Base-by-base conservation (phyloP, 2,797 vertebrate genomes). In the Champsocephalus gunnari region DNA sequence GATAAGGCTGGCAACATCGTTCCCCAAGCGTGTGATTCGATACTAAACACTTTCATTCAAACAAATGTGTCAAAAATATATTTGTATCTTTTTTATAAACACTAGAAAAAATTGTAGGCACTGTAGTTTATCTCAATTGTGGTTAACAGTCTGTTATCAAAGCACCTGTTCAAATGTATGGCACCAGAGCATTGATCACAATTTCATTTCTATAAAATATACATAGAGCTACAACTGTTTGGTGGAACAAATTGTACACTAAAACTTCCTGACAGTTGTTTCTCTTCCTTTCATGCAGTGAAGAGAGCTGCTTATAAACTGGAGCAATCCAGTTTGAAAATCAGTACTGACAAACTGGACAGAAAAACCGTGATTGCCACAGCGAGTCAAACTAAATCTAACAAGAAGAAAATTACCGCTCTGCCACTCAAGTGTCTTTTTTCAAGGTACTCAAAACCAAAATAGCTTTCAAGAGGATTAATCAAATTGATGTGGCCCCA, bases 381-480 rank as follows among this genome's bases (percentile, higher is more conserved):
- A 60, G 24, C 64, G 16, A 79, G 48, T 75, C 64, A 82, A 58
- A 67, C 19, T 16, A 57, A 69, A 32, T 67, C 64, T 0, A 5
- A 70, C 63, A 8, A 44, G 60, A 58, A 67, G 14, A 24, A 61
- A 81, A 76, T 73, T 8, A 34, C 50, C 4, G 8, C 44, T 72
- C n/a, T 24, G 44, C 19, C 59, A 65, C 55, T 50, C 49, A 63
- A 70, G 66, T 58, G 11, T 48, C 41, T 65, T 7, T 71, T 56
- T 60, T 21, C 19, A 43, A 59, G 12, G 21, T 49, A 50, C 62
- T 77, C 34, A 19, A 43, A 78, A 45, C 10, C 16, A 61, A 67
- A 77, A 71, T 66, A 50, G 65, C 19, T 61, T 73, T 43, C 14
- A 28, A 54, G 76, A 62, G 57, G n/a, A 8, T 44, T 21, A 68